Conservation (phyloP, 2,113 vertebrate species). For the Myrmophylax atrothorax region DNA sequence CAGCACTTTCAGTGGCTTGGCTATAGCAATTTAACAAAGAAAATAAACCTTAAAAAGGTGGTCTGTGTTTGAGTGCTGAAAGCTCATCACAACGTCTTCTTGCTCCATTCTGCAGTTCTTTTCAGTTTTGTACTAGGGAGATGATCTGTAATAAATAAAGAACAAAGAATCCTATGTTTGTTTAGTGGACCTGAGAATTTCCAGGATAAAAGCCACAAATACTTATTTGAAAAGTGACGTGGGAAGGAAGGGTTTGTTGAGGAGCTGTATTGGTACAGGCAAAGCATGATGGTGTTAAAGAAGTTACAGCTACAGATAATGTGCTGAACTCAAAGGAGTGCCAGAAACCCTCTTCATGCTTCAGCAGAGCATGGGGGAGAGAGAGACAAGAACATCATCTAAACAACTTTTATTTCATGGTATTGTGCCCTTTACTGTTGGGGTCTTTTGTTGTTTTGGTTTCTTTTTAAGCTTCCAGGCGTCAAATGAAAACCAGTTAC, state of each 20-base stretch:
- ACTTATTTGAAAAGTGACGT: conserved; percentile 62
- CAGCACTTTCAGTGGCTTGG: conserved; percentile 8
- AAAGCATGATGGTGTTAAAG: conserved; percentile 10
- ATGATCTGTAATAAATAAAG: conserved; percentile 57
- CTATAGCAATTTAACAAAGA: conserved; percentile 24
- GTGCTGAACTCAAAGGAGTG: conserved; percentile 58
- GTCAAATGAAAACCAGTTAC: conserved; percentile 54
- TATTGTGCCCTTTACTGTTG: conserved; percentile 11
- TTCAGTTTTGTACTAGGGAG: conserved; percentile 10
- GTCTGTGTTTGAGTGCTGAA: conserved; percentile 10
- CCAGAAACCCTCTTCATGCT: conserved; percentile 60
- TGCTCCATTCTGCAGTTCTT: conserved; percentile 1
- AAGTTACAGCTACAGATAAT: conserved; percentile 13
- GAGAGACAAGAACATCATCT: background rate
- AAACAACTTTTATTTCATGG: conserved; percentile 29
- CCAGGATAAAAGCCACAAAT: conserved; percentile 61
- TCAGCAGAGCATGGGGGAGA: conserved; percentile 11
- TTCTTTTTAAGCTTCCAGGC: conserved; percentile 28
- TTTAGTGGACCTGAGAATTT: conserved; percentile 53
- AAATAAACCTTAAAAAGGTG: background rate
- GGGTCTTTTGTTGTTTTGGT: background rate
- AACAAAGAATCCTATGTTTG: background rate
- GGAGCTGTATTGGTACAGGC: background rate
- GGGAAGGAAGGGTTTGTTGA: conserved; percentile 43
- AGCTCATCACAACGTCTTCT: background rate